A percentile compares a stretch with the other conserved stretches of the same genome.
phyloP scores from a whole-genome alignment of 2,888 invertebrate species.

The Drosophila austrosaltans region DNA sequence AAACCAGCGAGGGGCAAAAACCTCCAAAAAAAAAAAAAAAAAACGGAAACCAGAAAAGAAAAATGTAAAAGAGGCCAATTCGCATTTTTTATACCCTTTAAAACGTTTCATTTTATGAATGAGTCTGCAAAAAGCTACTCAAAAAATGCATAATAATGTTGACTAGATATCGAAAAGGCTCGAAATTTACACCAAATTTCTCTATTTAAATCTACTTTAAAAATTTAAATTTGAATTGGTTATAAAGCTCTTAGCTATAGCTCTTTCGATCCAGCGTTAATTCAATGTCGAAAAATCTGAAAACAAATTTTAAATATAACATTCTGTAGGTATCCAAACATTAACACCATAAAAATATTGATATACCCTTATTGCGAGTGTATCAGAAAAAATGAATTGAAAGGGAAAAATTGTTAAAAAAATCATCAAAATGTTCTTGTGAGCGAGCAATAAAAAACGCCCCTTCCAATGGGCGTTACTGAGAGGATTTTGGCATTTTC shows the following conservation, averaged over 20 bases:
- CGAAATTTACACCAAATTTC: too few relatives aligned
- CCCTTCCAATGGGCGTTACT: background rate
- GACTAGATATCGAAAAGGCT: too few relatives aligned
- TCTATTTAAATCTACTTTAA: too few relatives aligned
- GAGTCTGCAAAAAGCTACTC: too few relatives aligned
- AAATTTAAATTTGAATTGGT: too few relatives aligned
- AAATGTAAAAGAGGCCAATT: background rate
- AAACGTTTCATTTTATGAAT: background rate
- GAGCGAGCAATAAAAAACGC: slow-evolving; percentile 13
- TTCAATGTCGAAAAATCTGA: too few relatives aligned
- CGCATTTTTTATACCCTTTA: background rate
- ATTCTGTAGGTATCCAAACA: background rate
- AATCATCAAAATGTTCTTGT: slow-evolving; percentile 6
- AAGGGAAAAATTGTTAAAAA: background rate
- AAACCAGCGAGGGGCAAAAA: slow-evolving; percentile 27
- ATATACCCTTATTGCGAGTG: background rate
- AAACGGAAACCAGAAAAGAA: background rate
- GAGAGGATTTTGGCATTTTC: background rate
- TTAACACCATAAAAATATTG: background rate
- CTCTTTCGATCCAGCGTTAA: too few relatives aligned
- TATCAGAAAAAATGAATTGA: background rate
- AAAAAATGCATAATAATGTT: too few relatives aligned
- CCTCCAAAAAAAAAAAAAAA: background rate
- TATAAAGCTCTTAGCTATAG: too few relatives aligned
- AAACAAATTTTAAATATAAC: too few relatives aligned